Evolutionary conservation across 2,888 invertebrate genomes (phyloP).

Genomic region (Melitaea athalia): DNA sequence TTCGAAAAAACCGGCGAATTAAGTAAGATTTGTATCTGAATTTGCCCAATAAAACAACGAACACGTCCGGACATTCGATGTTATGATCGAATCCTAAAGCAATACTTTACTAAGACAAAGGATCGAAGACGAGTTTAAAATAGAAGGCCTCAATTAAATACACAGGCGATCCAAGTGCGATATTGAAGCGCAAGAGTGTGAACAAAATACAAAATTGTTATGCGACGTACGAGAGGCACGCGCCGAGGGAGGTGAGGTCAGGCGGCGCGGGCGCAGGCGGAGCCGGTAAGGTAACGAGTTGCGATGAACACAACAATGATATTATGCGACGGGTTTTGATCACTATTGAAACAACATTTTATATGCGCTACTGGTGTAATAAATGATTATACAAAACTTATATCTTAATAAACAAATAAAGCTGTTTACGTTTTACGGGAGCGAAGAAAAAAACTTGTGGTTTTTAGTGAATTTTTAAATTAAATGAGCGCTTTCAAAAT

Average conservation of each 20-base stretch:
- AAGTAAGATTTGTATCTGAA: background rate
- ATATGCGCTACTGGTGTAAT: background rate
- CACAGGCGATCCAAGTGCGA: constrained; percentile 19
- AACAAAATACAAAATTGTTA: constrained; percentile 54
- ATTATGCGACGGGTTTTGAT: constrained; percentile 15
- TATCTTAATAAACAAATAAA: constrained; percentile 3
- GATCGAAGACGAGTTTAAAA: constrained; percentile 25
- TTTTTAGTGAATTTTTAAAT: background rate
- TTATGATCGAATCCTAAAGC: constrained; percentile 8
- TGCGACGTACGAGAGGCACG: constrained; percentile 66
- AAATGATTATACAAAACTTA: background rate
- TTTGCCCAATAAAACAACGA: background rate
- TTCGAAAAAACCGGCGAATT: background rate
- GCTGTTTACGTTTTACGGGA: constrained; percentile 5
- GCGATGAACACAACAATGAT: constrained; percentile 11
- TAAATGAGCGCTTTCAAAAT: background rate
- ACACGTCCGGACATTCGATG: background rate
- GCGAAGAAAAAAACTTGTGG: background rate
- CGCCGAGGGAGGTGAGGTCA: constrained; percentile 49
- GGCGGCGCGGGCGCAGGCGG: constrained; percentile 26
- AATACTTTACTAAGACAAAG: constrained; percentile 23
- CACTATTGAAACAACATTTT: constrained; percentile 15
- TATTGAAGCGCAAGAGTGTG: constrained; percentile 31
- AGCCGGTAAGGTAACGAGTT: constrained; percentile 18
- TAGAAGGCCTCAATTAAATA: constrained; percentile 30